A percentile compares a stretch with the other conserved stretches of the same genome.
Evolutionary conservation across 2,113 vertebrate genomes (phyloP).

Genomic region (Bubalus kerabau): DNA sequence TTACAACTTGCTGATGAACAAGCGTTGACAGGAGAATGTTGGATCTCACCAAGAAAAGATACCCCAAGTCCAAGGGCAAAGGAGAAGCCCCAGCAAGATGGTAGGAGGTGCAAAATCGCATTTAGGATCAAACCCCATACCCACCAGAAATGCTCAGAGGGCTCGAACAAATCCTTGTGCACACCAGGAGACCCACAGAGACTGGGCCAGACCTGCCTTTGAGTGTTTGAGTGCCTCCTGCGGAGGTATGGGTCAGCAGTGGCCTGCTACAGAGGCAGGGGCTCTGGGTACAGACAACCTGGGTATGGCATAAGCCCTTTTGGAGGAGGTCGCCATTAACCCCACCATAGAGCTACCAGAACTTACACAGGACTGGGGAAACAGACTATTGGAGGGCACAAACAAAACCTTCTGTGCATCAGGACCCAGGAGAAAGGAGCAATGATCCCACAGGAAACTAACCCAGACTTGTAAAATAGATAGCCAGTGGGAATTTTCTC

Average conservation of each 20-base stretch:
- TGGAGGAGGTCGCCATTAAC: neutral
- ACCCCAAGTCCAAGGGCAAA: neutral
- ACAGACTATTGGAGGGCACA: neutral
- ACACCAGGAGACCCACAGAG: neutral
- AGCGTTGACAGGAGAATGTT: fast-evolving
- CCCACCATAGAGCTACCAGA: neutral
- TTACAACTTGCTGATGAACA: neutral
- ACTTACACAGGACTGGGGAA: neutral
- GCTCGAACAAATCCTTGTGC: neutral
- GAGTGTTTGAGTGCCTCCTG: neutral
- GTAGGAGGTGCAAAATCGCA: neutral
- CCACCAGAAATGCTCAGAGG: neutral
- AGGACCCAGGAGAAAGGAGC: neutral
- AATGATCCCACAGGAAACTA: neutral
- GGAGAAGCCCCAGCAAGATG: neutral
- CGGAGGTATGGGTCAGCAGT: neutral
- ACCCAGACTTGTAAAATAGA: neutral
- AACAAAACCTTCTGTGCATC: neutral
- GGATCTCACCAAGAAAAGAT: neutral
- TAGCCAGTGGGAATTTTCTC: neutral
- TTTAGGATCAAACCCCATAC: neutral
- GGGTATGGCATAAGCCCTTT: neutral
- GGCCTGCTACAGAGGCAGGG: neutral
- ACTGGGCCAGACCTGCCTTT: neutral
- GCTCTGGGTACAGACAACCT: neutral